Conservation (phyloP, 1,140 invertebrate species). For the Drosophila takahashii region DNA sequence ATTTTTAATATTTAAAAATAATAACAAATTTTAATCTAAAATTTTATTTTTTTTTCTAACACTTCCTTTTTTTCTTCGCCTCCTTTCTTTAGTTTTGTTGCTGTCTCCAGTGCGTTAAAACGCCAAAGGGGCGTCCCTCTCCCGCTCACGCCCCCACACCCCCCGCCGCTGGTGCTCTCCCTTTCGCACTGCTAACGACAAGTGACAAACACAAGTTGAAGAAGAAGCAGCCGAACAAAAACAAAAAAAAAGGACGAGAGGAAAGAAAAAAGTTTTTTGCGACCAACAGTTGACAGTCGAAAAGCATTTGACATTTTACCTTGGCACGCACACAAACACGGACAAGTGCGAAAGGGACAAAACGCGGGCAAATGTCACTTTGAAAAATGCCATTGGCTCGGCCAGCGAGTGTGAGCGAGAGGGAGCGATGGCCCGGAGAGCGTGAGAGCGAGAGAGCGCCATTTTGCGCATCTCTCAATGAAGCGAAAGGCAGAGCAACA, state of each 20-base stretch:
- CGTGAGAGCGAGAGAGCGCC: slow-evolving; percentile 34
- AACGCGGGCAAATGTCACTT: slow-evolving; percentile 84
- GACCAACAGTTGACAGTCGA: slow-evolving; percentile 82
- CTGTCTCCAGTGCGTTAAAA: slow-evolving; percentile 66
- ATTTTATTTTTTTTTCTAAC: slow-evolving; percentile 33
- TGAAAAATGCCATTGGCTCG: slow-evolving; percentile 84
- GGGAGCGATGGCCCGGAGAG: slow-evolving; percentile 12
- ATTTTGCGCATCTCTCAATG: slow-evolving; percentile 71
- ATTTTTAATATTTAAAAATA: no score
- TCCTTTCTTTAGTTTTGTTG: slow-evolving; percentile 33
- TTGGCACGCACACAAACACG: slow-evolving; percentile 53
- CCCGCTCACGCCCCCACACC: neutral
- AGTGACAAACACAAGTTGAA: slow-evolving; percentile 53
- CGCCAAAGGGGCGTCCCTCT: slow-evolving; percentile 72
- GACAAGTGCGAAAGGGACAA: slow-evolving; percentile 63
- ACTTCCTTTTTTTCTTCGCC: neutral
- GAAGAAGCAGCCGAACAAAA: slow-evolving; percentile 22
- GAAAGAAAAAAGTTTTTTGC: slow-evolving; percentile 60
- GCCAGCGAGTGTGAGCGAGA: slow-evolving; percentile 39
- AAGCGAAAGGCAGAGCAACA: slow-evolving; percentile 42
- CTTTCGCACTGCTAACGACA: slow-evolving; percentile 60
- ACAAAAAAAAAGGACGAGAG: slow-evolving; percentile 21
- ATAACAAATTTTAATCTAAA: no score
- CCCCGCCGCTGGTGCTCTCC: slow-evolving; percentile 24
- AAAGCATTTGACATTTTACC: slow-evolving; percentile 85